Evolutionary conservation across 2,888 invertebrate genomes (phyloP), one percentile per base, ranked within the genome.

Genomic region (Neoitamus cyanurus): DNA sequence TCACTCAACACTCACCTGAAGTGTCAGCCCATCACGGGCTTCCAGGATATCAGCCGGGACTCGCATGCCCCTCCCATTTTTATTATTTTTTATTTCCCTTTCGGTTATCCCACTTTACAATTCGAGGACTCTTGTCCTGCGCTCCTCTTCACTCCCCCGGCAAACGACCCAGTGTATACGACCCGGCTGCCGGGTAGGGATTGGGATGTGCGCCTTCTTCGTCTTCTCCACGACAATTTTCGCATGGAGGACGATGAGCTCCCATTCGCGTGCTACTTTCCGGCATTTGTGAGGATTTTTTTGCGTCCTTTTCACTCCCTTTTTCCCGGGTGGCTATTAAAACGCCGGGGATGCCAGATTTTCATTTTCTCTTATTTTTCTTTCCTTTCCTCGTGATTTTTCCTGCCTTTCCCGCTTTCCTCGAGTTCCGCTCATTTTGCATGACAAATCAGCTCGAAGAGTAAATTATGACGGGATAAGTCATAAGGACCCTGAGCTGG

Each of bases 391-490:
- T 34, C 68, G 42, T 78, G 48, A 25, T 78, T 82, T 68, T 37
- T 69, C 36, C 25, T 69, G 37, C 37, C 68, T 20, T 69, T 68
- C 36, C 69, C 68, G 36, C 9, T 70, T 34, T 34, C 70, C 34
- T 13, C 31, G 34, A 5, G 70, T 69, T 69, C 37, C 82, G 25
- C 36, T 82, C 82, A 37, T 69, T 82, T 68, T 82, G 82, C 82
- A 82, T 36, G 82, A 82, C 85, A 84, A 85, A 85, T 85, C 85
- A 85, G 85, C 84, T 83, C 77, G 25, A 85, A 83, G 77, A 84
- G 84, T 85, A 84, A 85, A 85, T 85, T 85, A 73, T 82, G 84
- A 84, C 82, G 80, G 84, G 85, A 85, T 85, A 85, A 85, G 84
- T 85, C 85, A 85, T 84, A 82, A 85, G 58, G 58, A 58, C 58